Percentiles rank a stretch among this genome's conserved stretches.
phyloP scores from a whole-genome alignment of 2,113 vertebrate species.

The Proteles cristata region DNA sequence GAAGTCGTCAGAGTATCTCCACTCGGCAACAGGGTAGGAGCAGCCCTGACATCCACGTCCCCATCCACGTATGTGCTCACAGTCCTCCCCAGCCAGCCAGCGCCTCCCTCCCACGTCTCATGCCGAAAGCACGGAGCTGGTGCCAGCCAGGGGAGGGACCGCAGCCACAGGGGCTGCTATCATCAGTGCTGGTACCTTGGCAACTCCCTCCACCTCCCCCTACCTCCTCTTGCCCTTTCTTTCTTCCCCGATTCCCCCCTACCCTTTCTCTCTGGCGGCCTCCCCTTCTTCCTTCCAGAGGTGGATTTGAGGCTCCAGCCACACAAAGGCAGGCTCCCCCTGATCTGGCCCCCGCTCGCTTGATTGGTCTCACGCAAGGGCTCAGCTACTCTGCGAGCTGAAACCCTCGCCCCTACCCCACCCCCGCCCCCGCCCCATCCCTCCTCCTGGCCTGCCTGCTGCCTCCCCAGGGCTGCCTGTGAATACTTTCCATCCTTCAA shows the following conservation, averaged over 20 bases:
- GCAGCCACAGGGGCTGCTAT: background rate
- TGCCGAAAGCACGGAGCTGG: rapidly evolving
- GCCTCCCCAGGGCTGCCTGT: background rate
- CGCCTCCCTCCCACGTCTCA: background rate
- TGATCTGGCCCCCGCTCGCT: background rate
- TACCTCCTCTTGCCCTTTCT: background rate
- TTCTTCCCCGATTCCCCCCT: background rate
- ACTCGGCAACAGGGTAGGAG: background rate
- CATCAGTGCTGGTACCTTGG: rapidly evolving
- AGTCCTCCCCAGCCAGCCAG: background rate
- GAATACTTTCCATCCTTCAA: background rate
- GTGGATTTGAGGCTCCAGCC: background rate
- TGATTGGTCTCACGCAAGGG: background rate
- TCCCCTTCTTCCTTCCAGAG: background rate
- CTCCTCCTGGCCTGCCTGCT: background rate
- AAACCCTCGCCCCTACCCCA: rapidly evolving
- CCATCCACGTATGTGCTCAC: rapidly evolving
- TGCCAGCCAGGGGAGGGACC: background rate
- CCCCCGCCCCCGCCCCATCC: too few species aligned
- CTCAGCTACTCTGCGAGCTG: background rate
- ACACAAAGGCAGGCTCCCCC: background rate
- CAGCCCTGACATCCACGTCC: rapidly evolving
- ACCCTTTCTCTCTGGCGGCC: background rate
- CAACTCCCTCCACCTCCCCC: background rate
- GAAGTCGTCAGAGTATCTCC: background rate